Base-by-base conservation (phyloP, 1,140 invertebrate species). In the Anoplophora glabripennis region DNA sequence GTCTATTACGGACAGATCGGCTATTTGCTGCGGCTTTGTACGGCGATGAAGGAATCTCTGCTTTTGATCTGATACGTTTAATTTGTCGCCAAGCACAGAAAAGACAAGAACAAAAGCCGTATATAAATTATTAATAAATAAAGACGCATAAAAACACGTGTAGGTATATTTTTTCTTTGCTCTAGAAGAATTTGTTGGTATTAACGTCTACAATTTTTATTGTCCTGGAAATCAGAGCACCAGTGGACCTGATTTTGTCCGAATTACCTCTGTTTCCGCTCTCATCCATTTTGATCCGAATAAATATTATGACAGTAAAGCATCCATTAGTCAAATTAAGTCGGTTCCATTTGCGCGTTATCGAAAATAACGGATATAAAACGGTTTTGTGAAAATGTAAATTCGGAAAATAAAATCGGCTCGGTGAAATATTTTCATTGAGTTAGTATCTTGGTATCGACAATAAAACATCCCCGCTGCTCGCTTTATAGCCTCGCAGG, bases 351-450 rank as follows among this genome's bases (percentile, higher is more conserved):
- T 37, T 52, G 35, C 48, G 34, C 10, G 34, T 52, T 37, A 28
- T 28, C 21, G 21, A 28, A 28, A 28, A 28, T 28, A 28, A 28
- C 21, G 21, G 5, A 54, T 44, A 54, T 35, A 41, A 17, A 44
- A 54, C 42, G 52, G 52, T 11, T 42, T 57, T 36, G 54, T n/a
- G 56, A 44, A 65, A 65, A 65, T 65, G 63, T 62, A 65, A 59
- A 65, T 65, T 58, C 59, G 9, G 59, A 41, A 58, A 55, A 62
- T 59, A 64, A 67, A 62, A 65, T 47, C 59, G 44, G 54, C 46
- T 60, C 63, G 58, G 66, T 65, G 63, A 67, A 67, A 67, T 67
- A 67, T 67, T 65, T 65, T 65, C 63, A 67, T 67, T 52, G 66
- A 67, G 63, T 67, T 65, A 59, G 63, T 61, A 60, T 60, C 45